These are phyloP conservation scores for Gambusia yucatana DNA, from an alignment of 2,797 vertebrate species.

Conservation along the genomic window DNA sequence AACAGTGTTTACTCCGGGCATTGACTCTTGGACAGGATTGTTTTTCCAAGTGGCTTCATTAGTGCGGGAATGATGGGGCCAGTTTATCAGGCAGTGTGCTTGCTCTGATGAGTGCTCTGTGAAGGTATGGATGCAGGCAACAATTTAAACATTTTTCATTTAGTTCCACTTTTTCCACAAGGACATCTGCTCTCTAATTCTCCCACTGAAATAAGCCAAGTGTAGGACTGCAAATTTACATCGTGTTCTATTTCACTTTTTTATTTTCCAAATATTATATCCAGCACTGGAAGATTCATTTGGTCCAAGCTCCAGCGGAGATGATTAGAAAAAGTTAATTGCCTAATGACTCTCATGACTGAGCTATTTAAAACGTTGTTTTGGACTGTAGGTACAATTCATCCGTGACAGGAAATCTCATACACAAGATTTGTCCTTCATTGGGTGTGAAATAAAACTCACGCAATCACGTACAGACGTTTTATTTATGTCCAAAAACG, in stretches of 20 bases:
- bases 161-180: not conserved
- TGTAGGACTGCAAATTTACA: not conserved
- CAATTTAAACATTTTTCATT: not conserved
- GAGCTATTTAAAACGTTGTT: constrained; percentile 6
- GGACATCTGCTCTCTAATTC: not conserved
- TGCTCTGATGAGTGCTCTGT: constrained; percentile 15
- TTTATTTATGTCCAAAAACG: not conserved
- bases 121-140: constrained; percentile 3
- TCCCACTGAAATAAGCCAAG: not conserved
- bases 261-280: not conserved
- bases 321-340: not conserved
- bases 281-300: not conserved
- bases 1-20: constrained; percentile 19
- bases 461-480: not conserved
- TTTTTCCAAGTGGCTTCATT: constrained; percentile 27
- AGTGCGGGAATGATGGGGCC: not conserved
- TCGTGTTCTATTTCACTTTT: not conserved
- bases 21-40: constrained; percentile 24
- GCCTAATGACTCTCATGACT: not conserved
- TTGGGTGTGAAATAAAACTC: not conserved
- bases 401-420: not conserved
- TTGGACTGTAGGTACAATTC: not conserved
- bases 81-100: not conserved
- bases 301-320: not conserved
- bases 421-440: not conserved